Conservation (phyloP, 2,797 vertebrate species). For the Xiphorhynchus erythropygius region DNA sequence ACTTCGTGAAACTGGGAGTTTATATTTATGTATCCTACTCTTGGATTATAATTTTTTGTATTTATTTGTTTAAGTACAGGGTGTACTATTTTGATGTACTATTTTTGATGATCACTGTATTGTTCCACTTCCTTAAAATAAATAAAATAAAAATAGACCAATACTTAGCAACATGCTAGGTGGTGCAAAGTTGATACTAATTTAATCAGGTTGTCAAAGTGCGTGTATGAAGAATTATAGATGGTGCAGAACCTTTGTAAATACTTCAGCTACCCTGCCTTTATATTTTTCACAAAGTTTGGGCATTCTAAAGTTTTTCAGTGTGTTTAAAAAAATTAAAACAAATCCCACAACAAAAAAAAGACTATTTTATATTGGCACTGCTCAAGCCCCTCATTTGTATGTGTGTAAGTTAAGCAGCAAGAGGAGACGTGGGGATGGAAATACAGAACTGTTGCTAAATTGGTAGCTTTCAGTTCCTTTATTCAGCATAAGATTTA, state of each 20-base stretch:
- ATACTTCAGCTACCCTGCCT: neutral
- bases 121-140: slow-evolving; percentile 64
- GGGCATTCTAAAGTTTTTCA: neutral
- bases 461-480: slow-evolving; percentile 22
- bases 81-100: slow-evolving; percentile 47
- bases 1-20: slow-evolving; percentile 11
- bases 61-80: slow-evolving; percentile 55
- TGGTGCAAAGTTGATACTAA: neutral
- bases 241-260: neutral
- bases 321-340: neutral
- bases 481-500: slow-evolving; percentile 4
- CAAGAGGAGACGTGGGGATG: neutral
- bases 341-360: neutral
- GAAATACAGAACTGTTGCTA: neutral
- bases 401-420: neutral
- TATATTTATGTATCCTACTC: slow-evolving; percentile 35
- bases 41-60: slow-evolving; percentile 22
- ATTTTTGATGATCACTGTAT: slow-evolving; percentile 37
- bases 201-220: neutral
- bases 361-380: neutral
- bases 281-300: neutral
- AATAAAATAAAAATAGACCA: slow-evolving; percentile 52
- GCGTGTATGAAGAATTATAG: neutral
- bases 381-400: neutral
- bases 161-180: neutral